These are phyloP conservation scores for Gambusia yucatana DNA, from an alignment of 2,797 vertebrate genomes.

Conservation along the genomic window DNA sequence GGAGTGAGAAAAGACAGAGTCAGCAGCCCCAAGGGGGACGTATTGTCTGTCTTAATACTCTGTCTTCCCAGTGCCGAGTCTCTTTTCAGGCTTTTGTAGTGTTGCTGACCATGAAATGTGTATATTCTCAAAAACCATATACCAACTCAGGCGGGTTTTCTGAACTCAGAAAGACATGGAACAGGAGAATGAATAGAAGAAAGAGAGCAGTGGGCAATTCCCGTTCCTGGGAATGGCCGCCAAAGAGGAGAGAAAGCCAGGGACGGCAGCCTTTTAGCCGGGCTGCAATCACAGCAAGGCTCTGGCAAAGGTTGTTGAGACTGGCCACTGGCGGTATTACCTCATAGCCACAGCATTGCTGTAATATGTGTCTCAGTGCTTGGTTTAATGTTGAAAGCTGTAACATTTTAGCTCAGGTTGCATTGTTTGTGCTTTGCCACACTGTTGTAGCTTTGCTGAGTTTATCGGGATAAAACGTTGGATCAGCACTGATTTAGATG, in stretches of 20 bases:
- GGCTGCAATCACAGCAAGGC: constrained; percentile 70
- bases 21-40: constrained; percentile 61
- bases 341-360: constrained; percentile 38
- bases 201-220: constrained; percentile 55
- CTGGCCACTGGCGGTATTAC: constrained; percentile 54
- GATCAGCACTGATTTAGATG: constrained; percentile 14
- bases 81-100: constrained; percentile 77
- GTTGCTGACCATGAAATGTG: constrained; percentile 78
- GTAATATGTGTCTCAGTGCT: constrained; percentile 39
- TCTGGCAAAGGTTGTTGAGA: constrained; percentile 62
- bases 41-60: constrained; percentile 78
- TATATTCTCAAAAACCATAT: constrained; percentile 77
- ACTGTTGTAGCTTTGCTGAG: constrained; percentile 4
- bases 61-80: constrained; percentile 77
- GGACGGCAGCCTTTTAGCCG: constrained; percentile 71
- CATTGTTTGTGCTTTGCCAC: constrained; percentile 12
- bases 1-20: constrained; percentile 62
- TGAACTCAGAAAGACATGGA: constrained; percentile 66
- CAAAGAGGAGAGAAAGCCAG: constrained; percentile 63
- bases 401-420: constrained; percentile 23
- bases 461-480: constrained; percentile 32
- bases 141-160: constrained; percentile 74
- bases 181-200: constrained; percentile 53
- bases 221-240: constrained; percentile 61
- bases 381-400: constrained; percentile 32